Evolutionary conservation across 1,140 invertebrate species (phyloP).

Genomic region (Hesperophylax magnus): DNA sequence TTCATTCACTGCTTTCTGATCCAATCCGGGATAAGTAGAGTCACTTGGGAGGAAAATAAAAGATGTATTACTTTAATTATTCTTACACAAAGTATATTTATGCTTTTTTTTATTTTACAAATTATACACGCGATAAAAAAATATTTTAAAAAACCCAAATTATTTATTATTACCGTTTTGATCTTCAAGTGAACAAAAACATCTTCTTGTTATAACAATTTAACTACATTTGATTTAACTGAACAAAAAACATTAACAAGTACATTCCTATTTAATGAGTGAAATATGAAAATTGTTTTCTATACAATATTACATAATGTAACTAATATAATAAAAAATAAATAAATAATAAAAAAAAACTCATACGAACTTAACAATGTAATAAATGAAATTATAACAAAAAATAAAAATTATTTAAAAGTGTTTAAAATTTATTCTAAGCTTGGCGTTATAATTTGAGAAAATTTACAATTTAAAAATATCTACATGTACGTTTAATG

Average conservation of each 20-base stretch:
- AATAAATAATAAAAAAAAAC: constrained; percentile 7
- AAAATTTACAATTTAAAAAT: constrained; percentile 13
- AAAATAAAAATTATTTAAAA: constrained; percentile 1
- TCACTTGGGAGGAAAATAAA: not conserved
- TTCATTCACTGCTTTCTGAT: too few species aligned
- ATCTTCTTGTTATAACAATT: not conserved
- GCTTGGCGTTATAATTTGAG: not conserved
- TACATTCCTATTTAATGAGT: not conserved
- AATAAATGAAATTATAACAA: constrained; percentile 1
- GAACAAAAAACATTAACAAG: not conserved
- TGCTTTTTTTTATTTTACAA: constrained; percentile 39
- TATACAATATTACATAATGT: not conserved
- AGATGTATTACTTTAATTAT: not conserved
- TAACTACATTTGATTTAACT: constrained; percentile 6
- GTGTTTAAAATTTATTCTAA: not conserved
- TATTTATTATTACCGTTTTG: constrained; percentile 8
- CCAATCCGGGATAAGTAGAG: too few species aligned
- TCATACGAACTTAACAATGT: constrained; percentile 8
- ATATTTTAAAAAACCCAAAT: constrained; percentile 8
- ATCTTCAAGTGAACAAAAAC: not conserved
- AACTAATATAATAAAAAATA: constrained; percentile 21
- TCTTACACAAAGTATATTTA: constrained; percentile 28
- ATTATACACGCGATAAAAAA: constrained; percentile 36
- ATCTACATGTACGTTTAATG: not conserved
- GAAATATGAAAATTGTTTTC: not conserved